Evolutionary conservation across 2,888 invertebrate species (phyloP).

Genomic region (Xestia ashworthii): DNA sequence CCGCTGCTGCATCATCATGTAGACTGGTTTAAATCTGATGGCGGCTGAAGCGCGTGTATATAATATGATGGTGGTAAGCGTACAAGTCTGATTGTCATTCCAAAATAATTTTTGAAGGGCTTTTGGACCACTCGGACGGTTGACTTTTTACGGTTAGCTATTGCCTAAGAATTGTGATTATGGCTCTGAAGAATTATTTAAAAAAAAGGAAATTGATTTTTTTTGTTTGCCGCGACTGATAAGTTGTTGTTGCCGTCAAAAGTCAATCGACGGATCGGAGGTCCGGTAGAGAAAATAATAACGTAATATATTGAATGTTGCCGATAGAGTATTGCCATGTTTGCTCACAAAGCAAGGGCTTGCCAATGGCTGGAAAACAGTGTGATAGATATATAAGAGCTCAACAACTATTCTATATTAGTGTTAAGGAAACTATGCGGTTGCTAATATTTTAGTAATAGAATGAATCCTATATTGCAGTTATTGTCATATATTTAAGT

Average conservation of each 20-base stretch:
- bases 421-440: constrained; percentile 77
- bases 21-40: no score
- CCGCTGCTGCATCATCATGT: constrained; percentile 94
- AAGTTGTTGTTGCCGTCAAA: constrained; percentile 37
- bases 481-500: constrained; percentile 74
- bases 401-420: constrained; percentile 81
- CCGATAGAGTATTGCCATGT: constrained; percentile 84
- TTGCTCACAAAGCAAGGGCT: constrained; percentile 81
- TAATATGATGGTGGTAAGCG: constrained; percentile 66
- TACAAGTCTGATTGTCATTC: constrained; percentile 87
- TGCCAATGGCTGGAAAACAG: constrained; percentile 82
- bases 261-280: constrained; percentile 57
- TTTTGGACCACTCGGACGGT: constrained; percentile 53
- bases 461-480: constrained; percentile 78
- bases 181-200: constrained; percentile 40
- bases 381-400: constrained; percentile 86
- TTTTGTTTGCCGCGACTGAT: constrained; percentile 45
- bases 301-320: constrained; percentile 68
- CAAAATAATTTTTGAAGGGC: constrained; percentile 73
- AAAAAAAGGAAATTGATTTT: constrained; percentile 16
- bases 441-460: constrained; percentile 81
- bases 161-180: constrained; percentile 60
- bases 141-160: constrained; percentile 51
- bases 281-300: constrained; percentile 59
- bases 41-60: constrained; percentile 51